These are phyloP conservation scores for Pseudachorutes palmiensis DNA, from an alignment of 1,140 invertebrate species.

Conservation along the genomic window DNA sequence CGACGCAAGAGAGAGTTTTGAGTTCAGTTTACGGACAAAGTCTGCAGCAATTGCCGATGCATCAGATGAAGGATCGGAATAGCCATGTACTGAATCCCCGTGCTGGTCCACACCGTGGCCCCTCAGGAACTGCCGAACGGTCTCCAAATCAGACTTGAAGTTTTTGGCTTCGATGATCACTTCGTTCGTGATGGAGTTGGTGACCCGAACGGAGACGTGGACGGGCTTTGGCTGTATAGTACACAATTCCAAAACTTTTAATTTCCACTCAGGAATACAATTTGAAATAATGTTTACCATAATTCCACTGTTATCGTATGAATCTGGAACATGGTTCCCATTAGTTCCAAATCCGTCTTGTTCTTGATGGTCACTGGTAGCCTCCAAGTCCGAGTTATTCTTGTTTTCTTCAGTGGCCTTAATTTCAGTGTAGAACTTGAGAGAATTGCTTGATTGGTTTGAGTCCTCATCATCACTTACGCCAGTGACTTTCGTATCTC, in stretches of 20 bases:
- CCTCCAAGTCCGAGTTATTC: not conserved
- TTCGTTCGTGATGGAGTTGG: not conserved
- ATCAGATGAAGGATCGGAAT: not conserved
- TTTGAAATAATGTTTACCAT: not conserved
- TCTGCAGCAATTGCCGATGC: not conserved
- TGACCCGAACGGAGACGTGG: not conserved
- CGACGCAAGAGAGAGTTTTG: not conserved
- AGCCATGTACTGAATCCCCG: not conserved
- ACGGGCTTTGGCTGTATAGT: not conserved
- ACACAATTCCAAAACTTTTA: not conserved
- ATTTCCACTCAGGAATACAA: not conserved
- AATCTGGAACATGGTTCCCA: not conserved
- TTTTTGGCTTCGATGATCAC: not conserved
- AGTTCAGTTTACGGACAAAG: not conserved
- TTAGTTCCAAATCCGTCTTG: not conserved
- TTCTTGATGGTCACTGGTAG: not conserved
- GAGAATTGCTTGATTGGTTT: not conserved
- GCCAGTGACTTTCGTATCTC: not conserved
- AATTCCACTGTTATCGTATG: not conserved
- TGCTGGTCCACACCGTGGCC: not conserved
- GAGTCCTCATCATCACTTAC: not conserved
- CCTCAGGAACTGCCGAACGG: not conserved
- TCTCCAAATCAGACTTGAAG: not conserved
- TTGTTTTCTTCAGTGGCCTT: not conserved
- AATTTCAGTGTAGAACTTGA: not conserved